Percentiles rank a stretch among this genome's conserved stretches.
Conservation (phyloP, 2,113 vertebrate genomes). For the Mastomys coucha region DNA sequence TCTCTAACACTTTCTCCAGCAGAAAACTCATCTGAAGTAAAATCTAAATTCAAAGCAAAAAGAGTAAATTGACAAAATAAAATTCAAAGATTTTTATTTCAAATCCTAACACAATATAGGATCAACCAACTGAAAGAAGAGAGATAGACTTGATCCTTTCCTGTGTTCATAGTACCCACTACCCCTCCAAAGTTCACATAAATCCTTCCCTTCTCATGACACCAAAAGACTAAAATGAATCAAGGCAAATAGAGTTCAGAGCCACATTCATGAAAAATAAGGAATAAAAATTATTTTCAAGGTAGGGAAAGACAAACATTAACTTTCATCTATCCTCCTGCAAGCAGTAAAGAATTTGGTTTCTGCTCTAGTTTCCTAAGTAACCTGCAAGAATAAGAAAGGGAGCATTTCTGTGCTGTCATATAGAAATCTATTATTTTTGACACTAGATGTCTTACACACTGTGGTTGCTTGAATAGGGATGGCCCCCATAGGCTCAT, state of each 20-base stretch:
- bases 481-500: no score
- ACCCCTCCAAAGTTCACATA: background rate
- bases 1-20: background rate
- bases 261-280: background rate
- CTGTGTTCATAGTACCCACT: background rate
- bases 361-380: background rate
- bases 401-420: background rate
- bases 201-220: background rate
- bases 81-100: constrained; percentile 48
- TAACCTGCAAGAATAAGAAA: background rate
- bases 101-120: background rate
- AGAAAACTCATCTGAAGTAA: constrained; percentile 3
- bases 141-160: background rate
- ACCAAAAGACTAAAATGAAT: constrained; percentile 35
- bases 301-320: background rate
- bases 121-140: background rate
- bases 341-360: background rate
- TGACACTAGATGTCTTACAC: background rate
- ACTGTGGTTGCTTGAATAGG: no score
- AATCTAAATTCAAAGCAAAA: constrained; percentile 33
- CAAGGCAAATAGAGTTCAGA: background rate
- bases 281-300: constrained; percentile 26
- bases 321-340: background rate
- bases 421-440: background rate
- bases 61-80: constrained; percentile 32